Percentiles rank a stretch among this genome's conserved stretches.
phyloP scores from a whole-genome alignment of 2,888 invertebrate genomes.

The Embidobia sp. region DNA sequence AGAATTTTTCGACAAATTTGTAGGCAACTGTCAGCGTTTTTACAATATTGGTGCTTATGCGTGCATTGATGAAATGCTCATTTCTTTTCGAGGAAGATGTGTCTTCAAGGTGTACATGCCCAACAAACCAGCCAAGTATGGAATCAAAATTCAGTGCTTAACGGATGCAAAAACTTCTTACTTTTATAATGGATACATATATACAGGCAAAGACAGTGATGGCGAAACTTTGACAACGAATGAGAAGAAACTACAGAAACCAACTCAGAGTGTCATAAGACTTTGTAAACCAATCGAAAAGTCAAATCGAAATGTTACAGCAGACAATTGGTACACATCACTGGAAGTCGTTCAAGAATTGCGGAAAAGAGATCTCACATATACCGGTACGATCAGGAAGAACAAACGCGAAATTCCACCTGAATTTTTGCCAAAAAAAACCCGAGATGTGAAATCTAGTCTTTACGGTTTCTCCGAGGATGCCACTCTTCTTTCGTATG shows the following conservation, averaged over 20 bases:
- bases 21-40: slow-evolving; percentile 27
- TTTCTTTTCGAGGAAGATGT: slow-evolving; percentile 57
- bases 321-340: slow-evolving; percentile 67
- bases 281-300: slow-evolving; percentile 51
- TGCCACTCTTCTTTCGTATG: slow-evolving; percentile 48
- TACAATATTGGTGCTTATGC: slow-evolving; percentile 24
- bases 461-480: slow-evolving; percentile 67
- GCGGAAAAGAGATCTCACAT: slow-evolving; percentile 48
- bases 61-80: slow-evolving; percentile 60
- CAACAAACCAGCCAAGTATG: slow-evolving; percentile 66
- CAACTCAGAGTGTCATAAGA: slow-evolving; percentile 61
- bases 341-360: slow-evolving; percentile 40
- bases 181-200: slow-evolving; percentile 56
- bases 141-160: slow-evolving; percentile 63
- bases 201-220: slow-evolving; percentile 46
- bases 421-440: slow-evolving; percentile 68
- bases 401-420: slow-evolving; percentile 67
- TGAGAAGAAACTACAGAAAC: slow-evolving; percentile 49
- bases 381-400: slow-evolving; percentile 63
- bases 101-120: slow-evolving; percentile 58
- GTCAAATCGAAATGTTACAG: slow-evolving; percentile 64
- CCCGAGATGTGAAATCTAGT: slow-evolving; percentile 39
- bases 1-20: slow-evolving; percentile 37
- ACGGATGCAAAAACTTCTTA: slow-evolving; percentile 61
- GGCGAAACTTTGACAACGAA: slow-evolving; percentile 33